Conservation (phyloP, 2,888 invertebrate genomes). For the Gryllus longicercus region DNA sequence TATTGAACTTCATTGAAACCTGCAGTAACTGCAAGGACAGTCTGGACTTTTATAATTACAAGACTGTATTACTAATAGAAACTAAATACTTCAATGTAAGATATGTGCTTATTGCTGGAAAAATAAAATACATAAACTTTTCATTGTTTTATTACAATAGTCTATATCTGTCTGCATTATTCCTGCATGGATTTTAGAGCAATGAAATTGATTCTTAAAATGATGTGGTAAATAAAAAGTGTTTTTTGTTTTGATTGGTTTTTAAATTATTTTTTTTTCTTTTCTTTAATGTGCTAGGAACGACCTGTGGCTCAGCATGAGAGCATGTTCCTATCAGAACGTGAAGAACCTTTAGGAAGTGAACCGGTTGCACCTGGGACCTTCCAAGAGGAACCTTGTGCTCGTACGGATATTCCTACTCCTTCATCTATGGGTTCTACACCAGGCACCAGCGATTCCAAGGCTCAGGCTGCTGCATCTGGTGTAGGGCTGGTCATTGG, state of each 20-base stretch:
- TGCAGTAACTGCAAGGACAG: too few relatives aligned
- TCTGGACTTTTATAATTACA: too few relatives aligned
- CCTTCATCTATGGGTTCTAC: not conserved
- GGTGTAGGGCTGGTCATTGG: slow-evolving; percentile 63
- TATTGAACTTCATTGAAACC: too few relatives aligned
- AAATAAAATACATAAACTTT: too few relatives aligned
- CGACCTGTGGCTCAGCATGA: slow-evolving; percentile 33
- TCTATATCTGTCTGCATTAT: not conserved
- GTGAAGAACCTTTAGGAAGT: not conserved
- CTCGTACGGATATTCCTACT: not conserved
- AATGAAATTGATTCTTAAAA: not conserved
- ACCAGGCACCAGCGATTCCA: not conserved
- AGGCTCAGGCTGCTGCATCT: slow-evolving; percentile 30
- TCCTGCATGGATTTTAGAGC: not conserved
- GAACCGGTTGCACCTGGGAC: not conserved
- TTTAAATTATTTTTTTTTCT: not conserved
- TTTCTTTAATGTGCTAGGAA: slow-evolving; percentile 29
- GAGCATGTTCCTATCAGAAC: slow-evolving; percentile 20
- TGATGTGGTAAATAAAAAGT: slow-evolving; percentile 21
- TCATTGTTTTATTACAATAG: too few relatives aligned
- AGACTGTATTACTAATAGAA: too few relatives aligned
- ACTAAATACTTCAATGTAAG: too few relatives aligned
- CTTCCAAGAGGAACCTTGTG: not conserved
- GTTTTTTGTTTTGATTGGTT: not conserved
- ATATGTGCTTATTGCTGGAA: too few relatives aligned